phyloP scores from a whole-genome alignment of 2,113 vertebrate species.

The Aldabrachelys gigantea region DNA sequence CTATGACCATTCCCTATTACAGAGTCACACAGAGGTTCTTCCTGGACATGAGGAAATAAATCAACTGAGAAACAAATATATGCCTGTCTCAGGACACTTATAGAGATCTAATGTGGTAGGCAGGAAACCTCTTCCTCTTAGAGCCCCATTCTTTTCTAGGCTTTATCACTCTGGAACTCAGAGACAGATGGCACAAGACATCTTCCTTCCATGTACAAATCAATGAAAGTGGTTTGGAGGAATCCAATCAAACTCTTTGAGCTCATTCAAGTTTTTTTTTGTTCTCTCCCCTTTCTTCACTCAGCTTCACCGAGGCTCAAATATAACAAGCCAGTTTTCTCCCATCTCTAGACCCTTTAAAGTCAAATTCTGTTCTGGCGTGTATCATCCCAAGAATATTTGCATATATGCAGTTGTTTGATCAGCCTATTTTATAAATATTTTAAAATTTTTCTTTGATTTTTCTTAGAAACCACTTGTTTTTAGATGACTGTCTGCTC shows the following conservation, averaged over 20 bases:
- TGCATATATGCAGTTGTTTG: accelerated
- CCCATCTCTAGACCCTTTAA: not conserved
- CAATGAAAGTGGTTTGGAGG: accelerated
- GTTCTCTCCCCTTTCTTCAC: not conserved
- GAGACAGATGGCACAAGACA: not conserved
- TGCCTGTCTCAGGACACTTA: not conserved
- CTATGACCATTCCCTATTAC: not conserved
- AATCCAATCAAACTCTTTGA: not conserved
- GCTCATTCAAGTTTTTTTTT: not conserved
- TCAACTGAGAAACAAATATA: not conserved
- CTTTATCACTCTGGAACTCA: not conserved
- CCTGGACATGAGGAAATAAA: not conserved
- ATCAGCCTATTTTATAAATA: not conserved
- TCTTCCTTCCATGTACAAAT: not conserved
- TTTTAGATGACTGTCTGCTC: not conserved
- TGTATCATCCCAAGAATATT: not conserved
- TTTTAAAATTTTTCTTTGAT: not conserved
- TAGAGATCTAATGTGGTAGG: not conserved
- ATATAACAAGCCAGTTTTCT: not conserved
- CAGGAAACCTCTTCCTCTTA: not conserved
- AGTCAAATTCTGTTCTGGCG: not conserved
- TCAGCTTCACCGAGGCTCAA: not conserved
- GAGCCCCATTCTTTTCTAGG: not conserved
- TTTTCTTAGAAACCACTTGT: not conserved
- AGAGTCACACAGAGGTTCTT: not conserved